Evolutionary conservation across 2,113 vertebrate genomes (phyloP).

Genomic region (Melanotaenia duboulayi): DNA sequence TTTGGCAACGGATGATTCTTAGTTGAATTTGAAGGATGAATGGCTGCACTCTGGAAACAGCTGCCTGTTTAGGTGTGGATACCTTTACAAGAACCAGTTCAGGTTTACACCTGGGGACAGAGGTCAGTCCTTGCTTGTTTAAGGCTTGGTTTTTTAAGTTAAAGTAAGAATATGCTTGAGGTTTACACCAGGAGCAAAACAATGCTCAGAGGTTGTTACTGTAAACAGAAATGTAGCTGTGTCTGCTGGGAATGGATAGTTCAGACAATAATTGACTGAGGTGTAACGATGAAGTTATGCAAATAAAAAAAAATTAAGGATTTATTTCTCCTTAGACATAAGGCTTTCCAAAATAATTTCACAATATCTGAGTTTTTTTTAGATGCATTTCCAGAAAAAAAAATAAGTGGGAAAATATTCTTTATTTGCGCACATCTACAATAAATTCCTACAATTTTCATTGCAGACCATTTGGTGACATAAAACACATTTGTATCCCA

Average conservation of each 20-base stretch:
- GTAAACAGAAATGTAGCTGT: not conserved
- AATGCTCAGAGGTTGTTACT: not conserved
- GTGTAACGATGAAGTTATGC: not conserved
- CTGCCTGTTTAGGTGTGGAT: not conserved
- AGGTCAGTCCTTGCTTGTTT: not conserved
- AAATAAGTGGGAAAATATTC: not conserved
- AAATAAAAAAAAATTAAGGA: not conserved
- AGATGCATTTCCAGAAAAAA: not conserved
- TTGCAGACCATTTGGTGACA: not conserved
- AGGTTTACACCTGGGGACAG: not conserved
- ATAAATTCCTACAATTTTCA: not conserved
- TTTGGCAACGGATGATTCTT: not conserved
- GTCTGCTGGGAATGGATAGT: too few species aligned
- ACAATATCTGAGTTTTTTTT: too few species aligned
- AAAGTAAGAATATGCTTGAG: not conserved
- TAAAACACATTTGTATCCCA: not conserved
- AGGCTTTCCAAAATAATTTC: too few species aligned
- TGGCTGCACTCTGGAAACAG: not conserved
- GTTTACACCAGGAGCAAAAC: not conserved
- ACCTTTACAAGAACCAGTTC: not conserved
- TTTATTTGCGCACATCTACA: slow-evolving; percentile 6
- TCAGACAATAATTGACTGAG: too few species aligned
- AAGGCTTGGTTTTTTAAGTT: not conserved
- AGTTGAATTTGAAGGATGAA: not conserved
- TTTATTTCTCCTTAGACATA: not conserved